Conservation (phyloP, 2,888 invertebrate species). For the Axea sp. region DNA sequence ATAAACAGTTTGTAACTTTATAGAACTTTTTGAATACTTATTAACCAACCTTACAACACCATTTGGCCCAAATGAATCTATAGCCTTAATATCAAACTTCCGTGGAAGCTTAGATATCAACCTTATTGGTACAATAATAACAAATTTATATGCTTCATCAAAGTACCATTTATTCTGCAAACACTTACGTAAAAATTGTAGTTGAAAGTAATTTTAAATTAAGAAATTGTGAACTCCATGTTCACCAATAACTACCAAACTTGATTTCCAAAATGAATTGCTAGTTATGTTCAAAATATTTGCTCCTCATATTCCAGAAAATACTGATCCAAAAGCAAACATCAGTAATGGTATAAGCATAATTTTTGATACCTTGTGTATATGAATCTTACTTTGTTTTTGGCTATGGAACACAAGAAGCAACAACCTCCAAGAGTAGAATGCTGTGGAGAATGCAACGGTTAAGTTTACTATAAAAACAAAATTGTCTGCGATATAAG, state of each 20-base stretch:
- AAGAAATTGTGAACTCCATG: slow-evolving; percentile 27
- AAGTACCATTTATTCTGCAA: slow-evolving; percentile 33
- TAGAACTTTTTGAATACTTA: slow-evolving; percentile 29
- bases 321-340: slow-evolving; percentile 29
- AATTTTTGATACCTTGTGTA: slow-evolving; percentile 17
- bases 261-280: slow-evolving; percentile 25
- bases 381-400: slow-evolving; percentile 24
- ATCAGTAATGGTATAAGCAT: slow-evolving; percentile 38
- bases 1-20: slow-evolving; percentile 35
- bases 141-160: slow-evolving; percentile 27
- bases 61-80: slow-evolving; percentile 33
- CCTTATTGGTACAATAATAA: slow-evolving; percentile 27
- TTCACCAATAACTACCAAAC: slow-evolving; percentile 21
- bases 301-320: slow-evolving; percentile 18
- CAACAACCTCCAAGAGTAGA: slow-evolving; percentile 30
- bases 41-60: slow-evolving; percentile 26
- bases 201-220: slow-evolving; percentile 23
- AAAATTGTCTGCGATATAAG: slow-evolving; percentile 15
- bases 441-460: slow-evolving; percentile 24
- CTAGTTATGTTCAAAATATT: slow-evolving; percentile 31
- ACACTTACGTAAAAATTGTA: slow-evolving; percentile 25
- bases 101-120: slow-evolving; percentile 27
- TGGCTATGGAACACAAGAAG: slow-evolving; percentile 31
- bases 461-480: slow-evolving; percentile 18
- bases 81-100: slow-evolving; percentile 34